phyloP scores from a whole-genome alignment of 2,888 invertebrate genomes.

The Lapara coniferarum region DNA sequence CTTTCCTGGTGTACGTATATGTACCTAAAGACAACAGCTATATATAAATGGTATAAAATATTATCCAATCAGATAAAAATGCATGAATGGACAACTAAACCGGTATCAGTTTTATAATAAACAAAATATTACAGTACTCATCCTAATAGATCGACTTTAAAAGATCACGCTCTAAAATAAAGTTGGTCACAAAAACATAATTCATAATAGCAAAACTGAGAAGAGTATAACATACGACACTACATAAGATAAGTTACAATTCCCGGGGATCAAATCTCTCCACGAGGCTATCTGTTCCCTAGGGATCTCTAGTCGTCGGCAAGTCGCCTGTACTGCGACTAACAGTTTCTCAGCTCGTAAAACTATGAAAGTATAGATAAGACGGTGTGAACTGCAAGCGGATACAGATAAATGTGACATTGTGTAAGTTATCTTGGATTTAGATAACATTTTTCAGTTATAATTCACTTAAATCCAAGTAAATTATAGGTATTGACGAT shows the following conservation, averaged over 20 bases:
- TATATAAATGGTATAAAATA: no score
- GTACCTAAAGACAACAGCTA: no score
- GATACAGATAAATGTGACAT: constrained; percentile 13
- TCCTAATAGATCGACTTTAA: no score
- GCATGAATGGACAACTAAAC: no score
- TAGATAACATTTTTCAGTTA: not conserved
- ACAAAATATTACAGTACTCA: no score
- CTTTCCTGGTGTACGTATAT: no score
- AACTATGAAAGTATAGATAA: constrained; percentile 19
- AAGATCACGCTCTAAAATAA: no score
- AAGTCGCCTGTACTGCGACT: not conserved
- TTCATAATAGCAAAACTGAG: no score
- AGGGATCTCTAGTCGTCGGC: not conserved
- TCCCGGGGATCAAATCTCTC: not conserved
- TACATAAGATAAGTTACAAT: constrained; percentile 3
- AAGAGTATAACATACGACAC: not conserved
- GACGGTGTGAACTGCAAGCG: not conserved
- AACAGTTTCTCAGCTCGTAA: constrained; percentile 19
- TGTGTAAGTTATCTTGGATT: constrained; percentile 2
- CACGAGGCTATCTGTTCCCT: not conserved
- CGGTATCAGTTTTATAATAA: no score
- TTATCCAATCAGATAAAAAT: no score
- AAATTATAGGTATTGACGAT: no score
- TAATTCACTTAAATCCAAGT: not conserved
- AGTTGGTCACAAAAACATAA: no score